Base-by-base conservation (phyloP, 2,888 invertebrate genomes). In the Brachynemurus nebulosus region DNA sequence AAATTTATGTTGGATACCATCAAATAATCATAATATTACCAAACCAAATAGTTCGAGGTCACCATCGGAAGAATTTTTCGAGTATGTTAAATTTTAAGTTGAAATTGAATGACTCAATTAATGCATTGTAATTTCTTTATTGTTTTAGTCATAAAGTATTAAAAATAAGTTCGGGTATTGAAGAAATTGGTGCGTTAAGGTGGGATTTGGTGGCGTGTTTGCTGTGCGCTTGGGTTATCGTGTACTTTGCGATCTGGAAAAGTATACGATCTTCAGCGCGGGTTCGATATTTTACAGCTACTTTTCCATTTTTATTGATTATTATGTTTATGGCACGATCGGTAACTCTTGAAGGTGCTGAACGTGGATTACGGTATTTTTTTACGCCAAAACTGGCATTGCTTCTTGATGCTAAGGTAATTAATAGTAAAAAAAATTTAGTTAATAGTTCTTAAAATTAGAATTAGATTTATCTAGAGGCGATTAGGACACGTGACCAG, bases 161-260 rank as follows among this genome's bases (percentile, higher is more conserved):
- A 48, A 81, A 82, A 67, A 82, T 89, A 56, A 86, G 85, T 53
- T 69, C 69, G 12, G 90, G 91, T 20, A 82, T 93, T 47, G 86
- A 91, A 58, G 80, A 76, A 54, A 80, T 84, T 23, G 89, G 86
- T 46, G 70, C 69, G 51, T 69, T 93, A 60, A 74, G 90, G 55
- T 90, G 90, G 88, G 90, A 93, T 59, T 67, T 95, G 48, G 82
- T 89, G 21, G 82, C 89, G 39, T 90, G 92, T 58, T 72, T 95
- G 45, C 73, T 93, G 42, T 80, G 86, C 56, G 90, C 92, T 50
- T 96, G 95, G 95, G 74, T 92, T 50, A 68, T 95, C 55, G 90
- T 95, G 44, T 96, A 95, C 67, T 90, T 95, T 65, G 90, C 92
- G 52, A 80, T 95, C 41, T 95, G 92, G 89, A 95, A 93, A 67